These are phyloP conservation scores for Seison nebaliae DNA, from an alignment of 1,140 invertebrate genomes.

Conservation along the genomic window DNA sequence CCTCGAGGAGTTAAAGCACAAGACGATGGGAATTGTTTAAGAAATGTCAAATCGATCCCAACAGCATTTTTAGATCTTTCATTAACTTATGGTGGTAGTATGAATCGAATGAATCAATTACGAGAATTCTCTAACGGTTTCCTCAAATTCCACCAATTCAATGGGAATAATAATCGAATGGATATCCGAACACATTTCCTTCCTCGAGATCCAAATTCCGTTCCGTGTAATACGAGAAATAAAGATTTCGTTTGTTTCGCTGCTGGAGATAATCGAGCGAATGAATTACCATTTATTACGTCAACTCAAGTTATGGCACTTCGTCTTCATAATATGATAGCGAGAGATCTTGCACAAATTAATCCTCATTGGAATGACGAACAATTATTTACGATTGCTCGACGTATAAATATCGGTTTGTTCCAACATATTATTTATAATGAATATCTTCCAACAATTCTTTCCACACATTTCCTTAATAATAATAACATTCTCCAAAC, in stretches of 20 bases:
- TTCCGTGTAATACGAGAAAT: slow-evolving; percentile 3
- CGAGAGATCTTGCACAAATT: slow-evolving; percentile 9
- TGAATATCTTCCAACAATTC: slow-evolving; percentile 66
- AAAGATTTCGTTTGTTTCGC: slow-evolving; percentile 5
- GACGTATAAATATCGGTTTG: slow-evolving; percentile 58
- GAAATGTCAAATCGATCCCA: slow-evolving; percentile 1
- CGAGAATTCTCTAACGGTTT: slow-evolving; percentile 1
- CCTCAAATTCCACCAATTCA: neutral
- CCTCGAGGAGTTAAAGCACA: too few species aligned
- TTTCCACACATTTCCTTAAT: too few species aligned
- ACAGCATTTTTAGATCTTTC: slow-evolving; percentile 5
- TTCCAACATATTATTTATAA: slow-evolving; percentile 77
- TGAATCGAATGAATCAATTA: neutral
- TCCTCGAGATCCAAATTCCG: slow-evolving; percentile 6
- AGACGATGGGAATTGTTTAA: slow-evolving; percentile 6
- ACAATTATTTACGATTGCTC: slow-evolving; percentile 38
- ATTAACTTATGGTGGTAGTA: slow-evolving; percentile 7
- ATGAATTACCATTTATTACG: slow-evolving; percentile 9
- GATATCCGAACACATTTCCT: neutral
- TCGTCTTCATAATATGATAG: slow-evolving; percentile 18
- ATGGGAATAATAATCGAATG: slow-evolving; percentile 1
- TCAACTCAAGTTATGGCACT: slow-evolving; percentile 44
- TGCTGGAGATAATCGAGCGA: slow-evolving; percentile 8
- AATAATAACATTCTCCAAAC: too few species aligned
- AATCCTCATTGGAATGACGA: slow-evolving; percentile 16